Evolutionary conservation across 2,797 vertebrate genomes (phyloP).

Genomic region (Sciurus carolinensis): DNA sequence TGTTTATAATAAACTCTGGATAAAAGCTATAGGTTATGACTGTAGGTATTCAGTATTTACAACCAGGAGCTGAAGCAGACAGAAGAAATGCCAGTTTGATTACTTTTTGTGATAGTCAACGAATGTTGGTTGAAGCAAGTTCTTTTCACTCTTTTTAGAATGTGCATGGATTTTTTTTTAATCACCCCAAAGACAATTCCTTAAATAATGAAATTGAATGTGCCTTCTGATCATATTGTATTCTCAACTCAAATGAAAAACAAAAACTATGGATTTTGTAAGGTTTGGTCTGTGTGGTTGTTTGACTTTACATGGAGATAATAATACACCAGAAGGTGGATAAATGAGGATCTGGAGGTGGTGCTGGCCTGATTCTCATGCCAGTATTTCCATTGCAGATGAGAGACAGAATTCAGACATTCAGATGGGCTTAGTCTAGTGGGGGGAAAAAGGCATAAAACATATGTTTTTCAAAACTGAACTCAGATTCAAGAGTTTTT

Average conservation of each 20-base stretch:
- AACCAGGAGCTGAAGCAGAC: conserved; percentile 65
- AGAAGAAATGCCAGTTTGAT: conserved; percentile 41
- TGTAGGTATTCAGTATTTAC: conserved; percentile 67
- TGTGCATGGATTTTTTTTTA: neutral
- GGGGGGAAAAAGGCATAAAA: neutral
- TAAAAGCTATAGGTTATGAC: conserved; percentile 76
- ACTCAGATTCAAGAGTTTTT: neutral
- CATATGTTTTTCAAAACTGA: conserved; percentile 60
- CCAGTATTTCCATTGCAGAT: neutral
- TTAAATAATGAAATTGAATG: conserved; percentile 35
- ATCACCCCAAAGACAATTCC: neutral
- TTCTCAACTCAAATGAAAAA: neutral
- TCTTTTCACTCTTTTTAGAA: conserved; percentile 52
- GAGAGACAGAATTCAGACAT: neutral
- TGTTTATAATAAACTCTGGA: conserved; percentile 74
- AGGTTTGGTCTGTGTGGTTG: neutral
- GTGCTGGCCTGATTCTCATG: neutral
- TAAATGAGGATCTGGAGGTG: neutral
- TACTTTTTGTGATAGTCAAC: neutral
- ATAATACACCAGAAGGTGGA: neutral
- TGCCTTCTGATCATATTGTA: neutral
- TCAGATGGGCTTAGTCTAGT: neutral
- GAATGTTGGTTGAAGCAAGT: neutral
- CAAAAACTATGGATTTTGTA: neutral
- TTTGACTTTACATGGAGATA: neutral